Conservation (phyloP, 2,888 invertebrate species). For the Macaria liturata region DNA sequence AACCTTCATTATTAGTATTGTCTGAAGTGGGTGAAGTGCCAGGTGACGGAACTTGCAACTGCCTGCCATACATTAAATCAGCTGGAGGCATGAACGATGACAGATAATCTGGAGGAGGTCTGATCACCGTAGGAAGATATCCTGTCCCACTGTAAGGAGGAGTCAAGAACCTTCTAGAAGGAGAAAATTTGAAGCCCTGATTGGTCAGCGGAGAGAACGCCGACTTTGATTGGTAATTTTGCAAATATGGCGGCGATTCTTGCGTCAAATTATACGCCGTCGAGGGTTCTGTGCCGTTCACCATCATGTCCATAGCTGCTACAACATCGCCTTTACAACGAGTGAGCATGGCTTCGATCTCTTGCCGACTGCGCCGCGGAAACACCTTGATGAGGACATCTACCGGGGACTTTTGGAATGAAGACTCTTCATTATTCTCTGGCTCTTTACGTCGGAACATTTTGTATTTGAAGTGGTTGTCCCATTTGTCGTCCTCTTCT, state of each 20-base stretch:
- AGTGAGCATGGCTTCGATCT: conserved; percentile 93
- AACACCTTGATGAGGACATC: conserved; percentile 95
- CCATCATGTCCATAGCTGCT: conserved; percentile 96
- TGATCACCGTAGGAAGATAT: conserved; percentile 90
- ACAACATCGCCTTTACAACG: conserved; percentile 95
- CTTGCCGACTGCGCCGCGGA: conserved; percentile 92
- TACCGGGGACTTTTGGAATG: conserved; percentile 88
- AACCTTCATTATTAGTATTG: conserved; percentile 77
- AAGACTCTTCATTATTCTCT: conserved; percentile 39
- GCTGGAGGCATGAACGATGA: conserved; percentile 74
- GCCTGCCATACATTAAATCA: conserved; percentile 75
- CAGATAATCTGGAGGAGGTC: conserved; percentile 77
- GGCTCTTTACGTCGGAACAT: conserved; percentile 63
- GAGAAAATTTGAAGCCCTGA: conserved; percentile 85
- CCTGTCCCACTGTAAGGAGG: conserved; percentile 93
- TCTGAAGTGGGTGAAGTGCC: conserved; percentile 79
- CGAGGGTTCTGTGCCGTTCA: conserved; percentile 83
- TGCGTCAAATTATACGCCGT: conserved; percentile 67
- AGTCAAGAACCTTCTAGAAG: conserved; percentile 90
- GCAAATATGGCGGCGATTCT: conserved; percentile 72
- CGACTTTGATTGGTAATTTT: conserved; percentile 84
- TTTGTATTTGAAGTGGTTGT: conserved; percentile 69
- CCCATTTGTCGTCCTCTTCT: conserved; percentile 78
- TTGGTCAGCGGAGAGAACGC: conserved; percentile 90
- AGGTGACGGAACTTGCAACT: conserved; percentile 72